Percentiles rank a stretch among this genome's conserved stretches.
These are phyloP conservation scores for Zonotrichia leucophrys DNA, from an alignment of 2,113 vertebrate genomes.

Conservation along the genomic window DNA sequence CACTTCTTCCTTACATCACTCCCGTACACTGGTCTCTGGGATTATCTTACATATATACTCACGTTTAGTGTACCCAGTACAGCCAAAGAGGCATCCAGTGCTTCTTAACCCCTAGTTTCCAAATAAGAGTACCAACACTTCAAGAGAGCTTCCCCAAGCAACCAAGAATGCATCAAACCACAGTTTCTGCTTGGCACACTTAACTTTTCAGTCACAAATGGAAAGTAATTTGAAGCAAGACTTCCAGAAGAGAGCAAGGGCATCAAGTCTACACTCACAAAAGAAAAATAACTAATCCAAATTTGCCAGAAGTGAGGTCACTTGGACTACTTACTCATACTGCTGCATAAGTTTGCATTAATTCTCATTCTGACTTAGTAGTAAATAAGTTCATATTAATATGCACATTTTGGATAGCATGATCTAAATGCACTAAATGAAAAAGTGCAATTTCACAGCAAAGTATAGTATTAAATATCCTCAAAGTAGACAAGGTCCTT, in stretches of 20 bases:
- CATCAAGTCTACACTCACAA: neutral
- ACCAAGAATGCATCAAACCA: neutral
- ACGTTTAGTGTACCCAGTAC: neutral
- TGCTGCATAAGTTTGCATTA: neutral
- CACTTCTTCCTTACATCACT: neutral
- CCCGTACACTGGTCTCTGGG: neutral
- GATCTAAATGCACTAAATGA: neutral
- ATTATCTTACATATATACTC: neutral
- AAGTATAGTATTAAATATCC: constrained; percentile 60
- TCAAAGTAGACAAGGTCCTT: constrained; percentile 72
- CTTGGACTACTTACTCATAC: neutral
- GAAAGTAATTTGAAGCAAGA: neutral
- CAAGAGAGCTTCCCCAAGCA: neutral
- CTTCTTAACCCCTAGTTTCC: neutral
- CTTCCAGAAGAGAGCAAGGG: neutral
- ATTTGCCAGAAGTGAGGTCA: neutral
- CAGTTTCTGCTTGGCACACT: neutral
- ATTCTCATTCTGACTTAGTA: neutral
- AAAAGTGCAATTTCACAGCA: neutral
- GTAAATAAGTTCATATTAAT: neutral
- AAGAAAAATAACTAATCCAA: neutral
- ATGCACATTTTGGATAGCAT: neutral
- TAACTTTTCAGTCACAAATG: neutral
- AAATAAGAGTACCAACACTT: neutral
- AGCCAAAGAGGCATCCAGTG: neutral